These are phyloP conservation scores for Porites lutea DNA, from an alignment of 64 coral and sea anemone genomes.

Conservation along the genomic window DNA sequence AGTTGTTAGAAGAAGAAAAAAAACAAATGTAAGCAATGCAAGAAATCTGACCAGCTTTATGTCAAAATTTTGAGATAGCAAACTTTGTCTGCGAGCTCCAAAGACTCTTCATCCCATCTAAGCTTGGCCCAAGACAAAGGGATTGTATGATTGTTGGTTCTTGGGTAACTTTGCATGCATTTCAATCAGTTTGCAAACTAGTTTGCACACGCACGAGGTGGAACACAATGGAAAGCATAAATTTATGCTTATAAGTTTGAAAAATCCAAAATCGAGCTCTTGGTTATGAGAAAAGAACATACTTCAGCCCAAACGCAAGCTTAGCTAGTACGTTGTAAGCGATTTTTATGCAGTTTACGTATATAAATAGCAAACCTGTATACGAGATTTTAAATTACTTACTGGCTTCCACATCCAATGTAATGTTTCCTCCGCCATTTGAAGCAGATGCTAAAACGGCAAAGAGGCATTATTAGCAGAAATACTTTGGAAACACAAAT, in stretches of 20 bases:
- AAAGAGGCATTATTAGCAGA: no score
- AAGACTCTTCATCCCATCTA: no score
- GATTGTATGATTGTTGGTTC: not conserved
- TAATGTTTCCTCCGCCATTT: slow-evolving; percentile 12
- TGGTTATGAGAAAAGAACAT: not conserved
- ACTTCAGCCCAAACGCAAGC: not conserved
- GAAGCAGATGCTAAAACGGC: not conserved
- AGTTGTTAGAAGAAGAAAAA: no score
- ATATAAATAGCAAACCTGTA: not conserved
- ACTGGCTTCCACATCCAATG: slow-evolving; percentile 22
- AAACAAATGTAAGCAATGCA: no score
- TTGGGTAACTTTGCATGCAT: not conserved
- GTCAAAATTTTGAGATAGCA: no score
- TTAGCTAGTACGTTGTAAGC: not conserved
- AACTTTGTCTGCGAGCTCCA: no score
- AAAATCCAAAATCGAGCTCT: not conserved
- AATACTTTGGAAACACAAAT: no score
- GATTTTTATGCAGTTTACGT: no score
- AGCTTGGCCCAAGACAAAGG: no score
- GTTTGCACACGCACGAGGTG: not conserved
- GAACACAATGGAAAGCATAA: not conserved
- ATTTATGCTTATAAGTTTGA: not conserved
- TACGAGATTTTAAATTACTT: not conserved
- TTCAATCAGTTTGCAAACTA: not conserved
- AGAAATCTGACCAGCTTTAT: no score